phyloP scores from a whole-genome alignment of 2,113 vertebrate species.

The Leptodactylus fuscus region DNA sequence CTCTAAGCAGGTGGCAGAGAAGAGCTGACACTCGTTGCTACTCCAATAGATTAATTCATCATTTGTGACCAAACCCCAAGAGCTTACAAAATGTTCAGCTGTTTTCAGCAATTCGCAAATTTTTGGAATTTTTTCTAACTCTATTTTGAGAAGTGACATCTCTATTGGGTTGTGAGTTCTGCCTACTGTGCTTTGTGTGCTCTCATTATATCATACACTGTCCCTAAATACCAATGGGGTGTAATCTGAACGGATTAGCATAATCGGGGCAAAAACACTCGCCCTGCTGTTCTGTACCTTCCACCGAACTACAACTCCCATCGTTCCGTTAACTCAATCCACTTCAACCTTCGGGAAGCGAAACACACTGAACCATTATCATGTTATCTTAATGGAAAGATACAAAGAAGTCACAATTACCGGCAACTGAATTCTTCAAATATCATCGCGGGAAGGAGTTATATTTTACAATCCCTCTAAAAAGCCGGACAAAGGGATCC shows the following conservation, averaged over 20 bases:
- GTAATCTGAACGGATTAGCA: neutral
- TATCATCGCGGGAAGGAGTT: slow-evolving; percentile 68
- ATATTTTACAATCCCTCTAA: slow-evolving; percentile 76
- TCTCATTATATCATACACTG: neutral
- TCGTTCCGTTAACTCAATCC: neutral
- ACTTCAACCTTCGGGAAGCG: too few relatives aligned
- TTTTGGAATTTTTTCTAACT: neutral
- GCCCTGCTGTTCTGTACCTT: neutral
- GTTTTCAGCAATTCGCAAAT: too few relatives aligned
- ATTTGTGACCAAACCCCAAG: too few relatives aligned
- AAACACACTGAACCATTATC: neutral
- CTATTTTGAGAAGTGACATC: too few relatives aligned
- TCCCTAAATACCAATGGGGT: slow-evolving; percentile 9
- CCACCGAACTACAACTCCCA: slow-evolving; percentile 17
- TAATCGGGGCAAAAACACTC: neutral
- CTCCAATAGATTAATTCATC: too few relatives aligned
- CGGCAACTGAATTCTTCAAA: slow-evolving; percentile 18
- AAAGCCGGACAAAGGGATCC: slow-evolving; percentile 72
- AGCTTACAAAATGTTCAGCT: too few relatives aligned
- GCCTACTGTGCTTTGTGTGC: too few relatives aligned
- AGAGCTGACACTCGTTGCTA: too few relatives aligned
- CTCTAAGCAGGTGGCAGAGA: too few relatives aligned
- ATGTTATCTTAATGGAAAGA: neutral
- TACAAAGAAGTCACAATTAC: neutral
- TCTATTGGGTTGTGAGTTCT: too few relatives aligned